Conservation (phyloP, 2,113 vertebrate genomes). For the Brienomyrus brachyistius region DNA sequence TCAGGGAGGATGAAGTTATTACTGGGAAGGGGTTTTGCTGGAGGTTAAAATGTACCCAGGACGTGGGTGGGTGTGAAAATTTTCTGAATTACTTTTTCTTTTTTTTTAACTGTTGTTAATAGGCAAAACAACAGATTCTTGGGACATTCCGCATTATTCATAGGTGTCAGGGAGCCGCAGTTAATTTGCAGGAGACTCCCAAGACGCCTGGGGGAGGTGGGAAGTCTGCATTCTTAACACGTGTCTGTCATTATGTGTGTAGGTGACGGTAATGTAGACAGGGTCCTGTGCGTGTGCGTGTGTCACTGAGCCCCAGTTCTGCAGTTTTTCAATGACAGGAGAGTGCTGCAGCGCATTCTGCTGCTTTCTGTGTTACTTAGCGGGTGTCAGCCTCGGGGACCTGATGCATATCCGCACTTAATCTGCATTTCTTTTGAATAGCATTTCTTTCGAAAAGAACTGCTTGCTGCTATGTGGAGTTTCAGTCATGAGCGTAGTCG, state of each 20-base stretch:
- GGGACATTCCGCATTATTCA: background rate
- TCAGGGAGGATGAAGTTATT: background rate
- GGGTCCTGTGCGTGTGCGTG: slow-evolving; percentile 6
- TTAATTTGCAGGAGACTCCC: background rate
- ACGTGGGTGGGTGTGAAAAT: background rate
- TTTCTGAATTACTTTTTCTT: background rate
- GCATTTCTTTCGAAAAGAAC: background rate
- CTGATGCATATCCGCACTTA: slow-evolving; percentile 23
- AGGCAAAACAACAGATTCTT: background rate
- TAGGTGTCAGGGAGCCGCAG: background rate
- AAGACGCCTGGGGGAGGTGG: background rate
- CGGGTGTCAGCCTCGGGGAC: slow-evolving; percentile 8
- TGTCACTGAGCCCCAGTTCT: slow-evolving; percentile 18
- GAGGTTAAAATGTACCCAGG: background rate
- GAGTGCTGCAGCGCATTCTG: slow-evolving; percentile 3
- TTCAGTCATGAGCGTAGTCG: slow-evolving; percentile 12
- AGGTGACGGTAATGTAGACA: background rate
- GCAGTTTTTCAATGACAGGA: slow-evolving; percentile 25
- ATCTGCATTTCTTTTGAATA: slow-evolving; percentile 28
- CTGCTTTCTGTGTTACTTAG: slow-evolving; percentile 17
- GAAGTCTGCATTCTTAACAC: background rate
- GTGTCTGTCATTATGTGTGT: background rate
- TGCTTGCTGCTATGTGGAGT: background rate
- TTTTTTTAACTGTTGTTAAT: background rate
- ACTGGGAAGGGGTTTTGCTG: background rate